Evolutionary conservation across 2,888 invertebrate genomes (phyloP), one percentile per base, ranked within the genome.

Genomic region (Eupithecia exiguata): DNA sequence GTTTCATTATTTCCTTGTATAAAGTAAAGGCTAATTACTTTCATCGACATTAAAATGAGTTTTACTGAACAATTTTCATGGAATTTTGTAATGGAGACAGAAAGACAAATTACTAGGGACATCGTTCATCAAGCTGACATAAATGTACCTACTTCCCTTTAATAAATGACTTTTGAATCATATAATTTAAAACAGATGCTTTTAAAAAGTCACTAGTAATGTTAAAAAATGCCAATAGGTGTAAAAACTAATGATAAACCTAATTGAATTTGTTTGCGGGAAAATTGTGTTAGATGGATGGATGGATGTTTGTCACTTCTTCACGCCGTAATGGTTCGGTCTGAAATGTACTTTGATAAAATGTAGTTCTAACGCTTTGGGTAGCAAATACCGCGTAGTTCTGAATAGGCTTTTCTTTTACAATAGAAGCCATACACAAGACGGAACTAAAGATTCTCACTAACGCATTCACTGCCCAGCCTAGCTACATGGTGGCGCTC

Each of bases 11-110:
- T 40, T 40, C 43, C 14, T 43, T 43, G 43, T 4, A 30, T 14
- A 53, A 21, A 21, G 4, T 12, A 1, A 4, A 21, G 21, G 12
- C 21, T 18, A 0, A 21, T 53, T 12, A 53, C 21, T 53, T 21
- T 12, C 21, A 53, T 21, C 53, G 6, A 21, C 12, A 65, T 14
- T 40, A 40, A 40, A 40, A 10, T 14, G 36, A 1, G 10, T 5
- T 40, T 65, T 21, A 12, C 16, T 40, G 18, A 62, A 40, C 69
- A 66, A 7, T 25, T 49, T 69, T 53, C 49, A 38, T 70, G 9
- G 21, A 70, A 65, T 53, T 38, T 70, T 40, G 25, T 70, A 66
- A 66, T 70, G 49, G 53, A 25, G 53, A 66, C 53, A 53, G 61
- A 46, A 40, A 68, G 61, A 68, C 16, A 46, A 71, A 61, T 68